Percentiles rank a stretch among this genome's conserved stretches.
These are phyloP conservation scores for Eupithecia pulchellata DNA, from an alignment of 2,888 invertebrate species.

Conservation along the genomic window DNA sequence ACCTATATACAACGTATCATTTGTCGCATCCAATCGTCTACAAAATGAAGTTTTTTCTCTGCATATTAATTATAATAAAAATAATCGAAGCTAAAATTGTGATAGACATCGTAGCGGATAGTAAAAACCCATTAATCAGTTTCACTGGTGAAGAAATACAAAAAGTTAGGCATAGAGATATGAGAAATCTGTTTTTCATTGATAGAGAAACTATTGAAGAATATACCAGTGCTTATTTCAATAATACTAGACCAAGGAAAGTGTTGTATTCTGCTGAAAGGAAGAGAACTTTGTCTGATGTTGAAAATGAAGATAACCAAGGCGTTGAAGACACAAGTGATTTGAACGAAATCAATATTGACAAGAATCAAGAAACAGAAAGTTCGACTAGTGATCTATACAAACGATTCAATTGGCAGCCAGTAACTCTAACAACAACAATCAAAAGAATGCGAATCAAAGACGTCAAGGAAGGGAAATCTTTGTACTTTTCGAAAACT, in stretches of 20 bases:
- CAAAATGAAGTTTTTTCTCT: conserved; percentile 29
- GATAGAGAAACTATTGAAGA: conserved; percentile 22
- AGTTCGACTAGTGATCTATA: background rate
- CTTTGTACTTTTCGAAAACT: conserved; percentile 12
- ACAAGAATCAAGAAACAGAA: background rate
- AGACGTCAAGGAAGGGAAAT: conserved; percentile 3
- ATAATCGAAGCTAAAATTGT: conserved; percentile 26
- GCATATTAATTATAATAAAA: conserved; percentile 16
- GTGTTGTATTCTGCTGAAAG: conserved; percentile 17
- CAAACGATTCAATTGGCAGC: conserved; percentile 26
- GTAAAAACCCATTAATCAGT: conserved; percentile 16
- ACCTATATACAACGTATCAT: conserved; percentile 20
- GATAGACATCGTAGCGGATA: conserved; percentile 23
- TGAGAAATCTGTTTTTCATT: conserved; percentile 22
- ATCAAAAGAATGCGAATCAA: conserved; percentile 20
- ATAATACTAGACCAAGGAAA: conserved; percentile 27
- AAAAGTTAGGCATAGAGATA: conserved; percentile 12
- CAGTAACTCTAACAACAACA: conserved; percentile 17
- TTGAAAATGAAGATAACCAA: background rate
- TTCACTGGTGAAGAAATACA: conserved; percentile 15
- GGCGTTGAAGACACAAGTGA: background rate
- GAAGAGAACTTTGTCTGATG: background rate
- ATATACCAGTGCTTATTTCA: conserved; percentile 23
- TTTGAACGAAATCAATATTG: background rate
- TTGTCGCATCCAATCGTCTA: conserved; percentile 19